Conservation (phyloP, 2,797 vertebrate genomes). For the Chanos chanos region DNA sequence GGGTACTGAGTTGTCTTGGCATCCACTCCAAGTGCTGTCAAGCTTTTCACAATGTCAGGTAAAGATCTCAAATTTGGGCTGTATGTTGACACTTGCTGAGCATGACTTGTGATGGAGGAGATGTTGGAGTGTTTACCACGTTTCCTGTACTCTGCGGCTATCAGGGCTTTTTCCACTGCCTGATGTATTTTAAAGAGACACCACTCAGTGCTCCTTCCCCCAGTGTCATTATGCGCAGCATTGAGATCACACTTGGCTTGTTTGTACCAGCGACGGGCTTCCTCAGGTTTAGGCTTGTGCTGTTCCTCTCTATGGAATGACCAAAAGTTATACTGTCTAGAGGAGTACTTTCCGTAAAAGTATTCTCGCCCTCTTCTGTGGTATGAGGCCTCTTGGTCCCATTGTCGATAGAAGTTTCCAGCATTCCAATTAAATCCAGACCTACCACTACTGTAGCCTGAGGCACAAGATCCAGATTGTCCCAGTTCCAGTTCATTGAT, state of each 20-base stretch:
- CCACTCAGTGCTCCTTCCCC: slow-evolving; percentile 69
- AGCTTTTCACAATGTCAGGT: slow-evolving; percentile 47
- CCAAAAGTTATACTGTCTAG: slow-evolving; percentile 68
- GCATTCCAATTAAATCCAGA: neutral
- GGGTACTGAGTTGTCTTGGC: slow-evolving; percentile 78
- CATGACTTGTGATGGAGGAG: slow-evolving; percentile 55
- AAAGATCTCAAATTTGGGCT: slow-evolving; percentile 51
- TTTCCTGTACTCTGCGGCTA: slow-evolving; percentile 62
- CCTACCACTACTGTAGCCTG: no score
- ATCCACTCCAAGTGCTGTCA: slow-evolving; percentile 65
- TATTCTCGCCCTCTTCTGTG: slow-evolving; percentile 59
- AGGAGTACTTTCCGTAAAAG: slow-evolving; percentile 40
- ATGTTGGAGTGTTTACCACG: slow-evolving; percentile 39
- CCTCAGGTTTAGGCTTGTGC: slow-evolving; percentile 61
- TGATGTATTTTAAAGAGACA: slow-evolving; percentile 79
- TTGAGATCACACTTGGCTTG: slow-evolving; percentile 75
- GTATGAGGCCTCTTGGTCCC: slow-evolving; percentile 68
- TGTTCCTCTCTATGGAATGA: slow-evolving; percentile 54
- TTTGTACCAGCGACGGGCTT: slow-evolving; percentile 73
- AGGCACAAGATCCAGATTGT: slow-evolving; percentile 31
- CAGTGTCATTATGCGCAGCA: slow-evolving; percentile 61
- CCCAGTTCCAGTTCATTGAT: slow-evolving; percentile 54
- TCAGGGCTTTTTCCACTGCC: slow-evolving; percentile 75
- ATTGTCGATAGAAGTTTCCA: slow-evolving; percentile 54
- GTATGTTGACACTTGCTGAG: slow-evolving; percentile 49